phyloP scores from a whole-genome alignment of 2,797 vertebrate species.

The Enteromius fasciolatus region DNA sequence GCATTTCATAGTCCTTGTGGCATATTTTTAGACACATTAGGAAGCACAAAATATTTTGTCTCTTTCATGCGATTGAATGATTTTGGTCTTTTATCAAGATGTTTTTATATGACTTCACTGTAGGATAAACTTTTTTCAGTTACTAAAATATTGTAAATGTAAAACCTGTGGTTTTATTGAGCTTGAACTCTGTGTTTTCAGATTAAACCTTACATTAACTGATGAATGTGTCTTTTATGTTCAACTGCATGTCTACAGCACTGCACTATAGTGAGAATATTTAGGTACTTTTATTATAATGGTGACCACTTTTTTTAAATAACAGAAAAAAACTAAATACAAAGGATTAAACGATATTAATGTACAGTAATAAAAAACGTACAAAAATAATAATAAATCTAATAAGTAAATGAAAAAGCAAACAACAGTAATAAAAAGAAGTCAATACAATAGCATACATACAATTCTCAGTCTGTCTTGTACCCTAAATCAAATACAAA shows the following conservation, averaged over 20 bases:
- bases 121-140: constrained; percentile 69
- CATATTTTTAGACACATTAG: constrained; percentile 67
- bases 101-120: constrained; percentile 68
- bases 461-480: no score
- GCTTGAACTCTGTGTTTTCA: constrained; percentile 97
- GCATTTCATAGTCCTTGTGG: constrained; percentile 54
- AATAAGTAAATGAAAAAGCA: no score
- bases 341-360: no score
- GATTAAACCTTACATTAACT: constrained; percentile 83
- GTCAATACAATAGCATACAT: no score
- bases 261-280: not conserved
- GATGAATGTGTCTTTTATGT: constrained; percentile 40
- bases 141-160: constrained; percentile 88
- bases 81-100: constrained; percentile 65
- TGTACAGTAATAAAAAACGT: no score
- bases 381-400: no score
- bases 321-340: no score
- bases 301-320: no score
- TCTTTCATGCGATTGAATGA: constrained; percentile 75
- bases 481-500: no score
- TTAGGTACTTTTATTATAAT: not conserved
- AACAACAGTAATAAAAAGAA: no score
- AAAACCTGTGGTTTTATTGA: constrained; percentile 93
- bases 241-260: not conserved
- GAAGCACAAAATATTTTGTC: constrained; percentile 63